Conservation (phyloP, 2,797 vertebrate species). For the Darevskia mixta region DNA sequence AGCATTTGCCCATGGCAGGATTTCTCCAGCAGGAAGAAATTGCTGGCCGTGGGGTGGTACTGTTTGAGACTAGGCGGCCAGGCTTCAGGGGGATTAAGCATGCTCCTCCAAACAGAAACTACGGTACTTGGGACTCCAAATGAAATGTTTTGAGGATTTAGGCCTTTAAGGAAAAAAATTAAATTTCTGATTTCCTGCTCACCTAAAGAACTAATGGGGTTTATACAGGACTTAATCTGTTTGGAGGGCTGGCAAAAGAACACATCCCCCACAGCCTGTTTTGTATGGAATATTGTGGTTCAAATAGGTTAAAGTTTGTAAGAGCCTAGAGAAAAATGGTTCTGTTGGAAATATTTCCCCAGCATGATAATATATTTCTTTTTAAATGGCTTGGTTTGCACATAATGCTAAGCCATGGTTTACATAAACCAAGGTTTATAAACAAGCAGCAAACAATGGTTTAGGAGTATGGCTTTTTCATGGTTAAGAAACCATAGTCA, state of each 20-base stretch:
- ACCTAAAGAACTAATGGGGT: not conserved
- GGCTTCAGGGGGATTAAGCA: not conserved
- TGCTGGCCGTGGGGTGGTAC: not conserved
- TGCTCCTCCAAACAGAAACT: not conserved
- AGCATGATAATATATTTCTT: not conserved
- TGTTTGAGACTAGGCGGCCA: not conserved
- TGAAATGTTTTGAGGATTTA: not conserved
- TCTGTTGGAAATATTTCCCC: not conserved
- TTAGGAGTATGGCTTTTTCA: too few species aligned
- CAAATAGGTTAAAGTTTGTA: not conserved
- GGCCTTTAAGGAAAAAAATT: not conserved
- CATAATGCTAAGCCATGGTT: too few species aligned
- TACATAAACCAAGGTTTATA: not conserved
- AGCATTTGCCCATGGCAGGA: not conserved
- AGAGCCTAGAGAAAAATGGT: not conserved
- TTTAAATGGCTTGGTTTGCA: not conserved
- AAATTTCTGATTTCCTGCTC: not conserved
- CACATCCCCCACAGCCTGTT: not conserved
- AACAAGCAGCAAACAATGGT: not conserved
- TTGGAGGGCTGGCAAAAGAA: not conserved
- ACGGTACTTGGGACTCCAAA: not conserved
- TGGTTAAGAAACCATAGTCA: too few species aligned
- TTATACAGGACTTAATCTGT: slow-evolving; percentile 4
- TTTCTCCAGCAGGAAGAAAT: not conserved
- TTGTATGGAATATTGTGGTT: not conserved